Evolutionary conservation across 1,140 invertebrate genomes (phyloP), one percentile per base, ranked within the genome.

Genomic region (Tetranychus cinnabarinus): DNA sequence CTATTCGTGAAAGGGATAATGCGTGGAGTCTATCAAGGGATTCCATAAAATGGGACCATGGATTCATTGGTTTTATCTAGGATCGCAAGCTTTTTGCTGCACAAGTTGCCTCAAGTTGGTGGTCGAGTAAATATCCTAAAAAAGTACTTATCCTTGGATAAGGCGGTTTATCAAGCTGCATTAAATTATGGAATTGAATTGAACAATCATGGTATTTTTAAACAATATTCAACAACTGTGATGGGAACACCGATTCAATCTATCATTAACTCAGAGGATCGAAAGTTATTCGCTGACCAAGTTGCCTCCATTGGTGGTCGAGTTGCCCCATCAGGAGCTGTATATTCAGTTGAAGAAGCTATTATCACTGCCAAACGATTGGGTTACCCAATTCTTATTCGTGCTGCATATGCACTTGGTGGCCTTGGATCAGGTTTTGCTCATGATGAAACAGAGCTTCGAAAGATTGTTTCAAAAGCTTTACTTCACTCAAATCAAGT

Each of bases 341-440:
- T 88, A 0, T 83, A 81, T 67, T 83, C 84, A 0, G 79, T 95
- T 13, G 78, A 88, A 62, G 83, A 91, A 78, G 91, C 91, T 15
- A 68, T 96, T 31, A 76, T 79, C 66, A 91, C 90, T 36, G 95
- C 93, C 8, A 78, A 84, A 47, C 78, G 80, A 66, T 74, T 97
- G 45, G 90, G 89, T 23, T 97, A 95, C 70, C 93, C 92, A 1
- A 90, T 97, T 0, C 82, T 98, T 79, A 84, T 90, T 0, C 74
- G 93, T 61, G 88, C 92, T 34, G 95, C 92, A 0, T 99, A 91
- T 78, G 95, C 92, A 3, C 75, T 98, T 0, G 96, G 95, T 35
- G 96, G 96, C 0, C 74, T 98, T 33, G 93, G 95, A 2, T 98
- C 93, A 0, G 95, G 95, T 2, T 99, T 99, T 76, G 95, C 95